Percentiles rank a stretch among this genome's conserved stretches.
Evolutionary conservation across 2,113 vertebrate species (phyloP).

Genomic region (Aegithalos caudatus): DNA sequence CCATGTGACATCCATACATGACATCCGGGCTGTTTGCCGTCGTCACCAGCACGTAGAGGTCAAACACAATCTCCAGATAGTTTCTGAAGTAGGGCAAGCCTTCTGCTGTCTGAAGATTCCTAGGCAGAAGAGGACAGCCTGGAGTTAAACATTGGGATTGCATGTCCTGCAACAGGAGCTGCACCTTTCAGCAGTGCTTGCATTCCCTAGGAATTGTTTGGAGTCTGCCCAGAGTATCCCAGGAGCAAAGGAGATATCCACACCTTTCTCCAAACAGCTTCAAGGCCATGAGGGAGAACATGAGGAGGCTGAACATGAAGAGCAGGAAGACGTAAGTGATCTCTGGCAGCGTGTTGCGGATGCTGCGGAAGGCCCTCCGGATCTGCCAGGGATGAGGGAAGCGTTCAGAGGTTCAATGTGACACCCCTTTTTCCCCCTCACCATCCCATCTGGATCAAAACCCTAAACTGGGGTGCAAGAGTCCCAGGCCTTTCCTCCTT

Average conservation of each 20-base stretch:
- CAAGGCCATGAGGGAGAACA: constrained; percentile 92
- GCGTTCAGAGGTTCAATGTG: neutral
- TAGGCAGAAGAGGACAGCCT: constrained; percentile 43
- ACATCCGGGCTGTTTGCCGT: constrained; percentile 91
- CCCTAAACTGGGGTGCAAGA: neutral
- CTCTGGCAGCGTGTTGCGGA: constrained; percentile 88
- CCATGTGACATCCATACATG: constrained; percentile 74
- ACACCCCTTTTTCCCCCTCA: neutral
- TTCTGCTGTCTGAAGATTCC: constrained; percentile 79
- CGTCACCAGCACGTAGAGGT: constrained; percentile 92
- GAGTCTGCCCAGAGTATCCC: neutral
- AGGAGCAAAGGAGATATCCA: neutral
- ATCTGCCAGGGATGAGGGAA: constrained; percentile 72
- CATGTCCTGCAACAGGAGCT: neutral
- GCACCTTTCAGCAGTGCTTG: neutral
- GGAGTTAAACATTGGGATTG: neutral
- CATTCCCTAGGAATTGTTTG: neutral
- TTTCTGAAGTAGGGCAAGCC: constrained; percentile 84
- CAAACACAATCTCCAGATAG: constrained; percentile 85
- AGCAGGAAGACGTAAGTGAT: constrained; percentile 88
- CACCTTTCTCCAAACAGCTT: constrained; percentile 90
- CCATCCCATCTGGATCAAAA: neutral
- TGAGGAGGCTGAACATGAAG: constrained; percentile 90
- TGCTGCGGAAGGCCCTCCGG: constrained; percentile 87
- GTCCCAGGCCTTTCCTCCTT: neutral